A percentile compares a stretch with the other conserved stretches of the same genome.
phyloP scores from a whole-genome alignment of 2,797 vertebrate species.

The Acanthornis magna region DNA sequence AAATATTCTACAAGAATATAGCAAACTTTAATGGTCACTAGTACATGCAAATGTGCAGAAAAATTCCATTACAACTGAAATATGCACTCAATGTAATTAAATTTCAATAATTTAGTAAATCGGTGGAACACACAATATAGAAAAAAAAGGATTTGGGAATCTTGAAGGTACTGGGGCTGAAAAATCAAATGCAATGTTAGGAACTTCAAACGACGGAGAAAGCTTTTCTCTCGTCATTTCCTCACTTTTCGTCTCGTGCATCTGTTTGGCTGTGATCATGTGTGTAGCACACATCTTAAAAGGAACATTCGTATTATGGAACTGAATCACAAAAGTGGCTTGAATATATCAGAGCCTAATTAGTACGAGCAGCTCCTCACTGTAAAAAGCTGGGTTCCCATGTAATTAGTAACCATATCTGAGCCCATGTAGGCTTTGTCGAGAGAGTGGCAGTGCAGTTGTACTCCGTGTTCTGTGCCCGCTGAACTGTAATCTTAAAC shows the following conservation, averaged over 20 bases:
- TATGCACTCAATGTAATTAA: neutral
- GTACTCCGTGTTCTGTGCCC: neutral
- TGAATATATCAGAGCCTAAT: neutral
- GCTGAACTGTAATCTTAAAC: neutral
- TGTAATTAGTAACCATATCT: neutral
- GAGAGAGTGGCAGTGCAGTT: neutral
- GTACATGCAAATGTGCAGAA: neutral
- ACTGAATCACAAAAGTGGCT: neutral
- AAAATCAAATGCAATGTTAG: neutral
- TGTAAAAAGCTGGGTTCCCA: neutral
- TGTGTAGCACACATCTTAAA: neutral
- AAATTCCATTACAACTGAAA: neutral
- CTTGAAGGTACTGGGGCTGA: neutral
- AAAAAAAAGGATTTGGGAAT: neutral
- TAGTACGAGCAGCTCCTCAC: neutral
- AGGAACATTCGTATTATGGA: neutral
- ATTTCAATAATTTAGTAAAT: neutral
- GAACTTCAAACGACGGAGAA: neutral
- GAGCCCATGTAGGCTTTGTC: neutral
- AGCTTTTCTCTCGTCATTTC: neutral
- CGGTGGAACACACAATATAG: neutral
- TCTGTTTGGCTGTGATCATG: neutral
- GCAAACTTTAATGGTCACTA: neutral
- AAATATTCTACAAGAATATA: neutral
- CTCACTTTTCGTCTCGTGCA: neutral